phyloP scores from a whole-genome alignment of 2,797 vertebrate genomes.

The Anableps anableps region DNA sequence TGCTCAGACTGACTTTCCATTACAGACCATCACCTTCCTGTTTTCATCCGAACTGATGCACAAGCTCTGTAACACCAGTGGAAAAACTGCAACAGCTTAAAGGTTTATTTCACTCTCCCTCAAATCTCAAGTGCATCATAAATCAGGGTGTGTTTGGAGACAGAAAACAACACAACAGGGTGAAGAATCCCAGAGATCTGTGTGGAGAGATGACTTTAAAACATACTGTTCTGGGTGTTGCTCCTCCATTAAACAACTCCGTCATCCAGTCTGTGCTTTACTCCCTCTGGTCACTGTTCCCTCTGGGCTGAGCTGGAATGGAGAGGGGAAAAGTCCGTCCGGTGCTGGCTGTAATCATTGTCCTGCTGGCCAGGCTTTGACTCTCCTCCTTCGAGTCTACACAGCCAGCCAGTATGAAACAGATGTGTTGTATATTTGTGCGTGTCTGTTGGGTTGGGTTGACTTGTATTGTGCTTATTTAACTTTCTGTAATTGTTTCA shows the following conservation, averaged over 20 bases:
- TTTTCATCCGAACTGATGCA: conserved; percentile 49
- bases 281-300: conserved; percentile 70
- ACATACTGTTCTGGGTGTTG: conserved; percentile 74
- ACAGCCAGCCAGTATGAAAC: conserved; percentile 49
- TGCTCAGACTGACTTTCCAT: conserved; percentile 68
- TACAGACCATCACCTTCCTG: conserved; percentile 66
- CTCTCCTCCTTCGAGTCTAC: conserved; percentile 49
- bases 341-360: conserved; percentile 50
- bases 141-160: conserved; percentile 69
- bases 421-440: conserved; percentile 47
- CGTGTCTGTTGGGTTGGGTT: conserved; percentile 18
- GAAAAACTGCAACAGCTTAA: conserved; percentile 46
- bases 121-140: conserved; percentile 61
- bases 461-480: conserved; percentile 51
- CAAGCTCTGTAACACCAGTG: conserved; percentile 32
- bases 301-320: conserved; percentile 68
- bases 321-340: conserved; percentile 67
- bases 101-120: conserved; percentile 38
- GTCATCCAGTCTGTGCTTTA: conserved; percentile 64
- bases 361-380: conserved; percentile 44
- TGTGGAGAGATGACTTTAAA: conserved; percentile 58
- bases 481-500: conserved; percentile 25
- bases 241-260: conserved; percentile 63
- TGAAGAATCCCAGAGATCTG: conserved; percentile 66
- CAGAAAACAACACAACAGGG: conserved; percentile 59